Evolutionary conservation across 2,797 vertebrate genomes (phyloP).

Genomic region (Dromococcyx pavoninus): DNA sequence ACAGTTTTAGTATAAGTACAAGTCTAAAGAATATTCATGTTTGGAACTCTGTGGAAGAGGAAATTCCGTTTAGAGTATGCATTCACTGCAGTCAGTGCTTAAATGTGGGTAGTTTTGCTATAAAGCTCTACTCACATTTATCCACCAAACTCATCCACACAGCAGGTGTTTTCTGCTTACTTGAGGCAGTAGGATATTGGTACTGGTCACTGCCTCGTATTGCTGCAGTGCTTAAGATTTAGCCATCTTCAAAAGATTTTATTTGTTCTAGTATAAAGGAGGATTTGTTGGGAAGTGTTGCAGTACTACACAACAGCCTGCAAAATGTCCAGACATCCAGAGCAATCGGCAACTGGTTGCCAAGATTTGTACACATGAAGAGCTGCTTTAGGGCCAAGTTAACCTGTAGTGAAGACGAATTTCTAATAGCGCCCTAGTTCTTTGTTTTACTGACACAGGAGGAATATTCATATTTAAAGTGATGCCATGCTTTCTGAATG

Average conservation of each 20-base stretch:
- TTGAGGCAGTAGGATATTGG: not conserved
- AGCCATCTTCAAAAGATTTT: not conserved
- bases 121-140: not conserved
- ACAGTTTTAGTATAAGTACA: not conserved
- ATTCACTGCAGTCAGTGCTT: not conserved
- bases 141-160: not conserved
- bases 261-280: not conserved
- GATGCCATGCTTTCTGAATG: not conserved
- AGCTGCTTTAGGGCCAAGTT: not conserved
- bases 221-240: not conserved
- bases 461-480: not conserved
- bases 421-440: not conserved
- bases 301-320: not conserved
- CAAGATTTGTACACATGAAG: not conserved
- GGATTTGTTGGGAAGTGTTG: not conserved
- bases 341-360: not conserved
- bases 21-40: not conserved
- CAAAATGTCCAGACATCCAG: not conserved
- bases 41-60: not conserved
- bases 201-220: not conserved
- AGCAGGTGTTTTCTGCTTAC: not conserved
- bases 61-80: not conserved
- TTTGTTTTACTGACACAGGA: not conserved
- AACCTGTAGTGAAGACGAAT: not conserved
- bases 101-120: not conserved